These are phyloP conservation scores for Cichlasoma orientale DNA, from an alignment of 2,797 vertebrate species.

Conservation along the genomic window DNA sequence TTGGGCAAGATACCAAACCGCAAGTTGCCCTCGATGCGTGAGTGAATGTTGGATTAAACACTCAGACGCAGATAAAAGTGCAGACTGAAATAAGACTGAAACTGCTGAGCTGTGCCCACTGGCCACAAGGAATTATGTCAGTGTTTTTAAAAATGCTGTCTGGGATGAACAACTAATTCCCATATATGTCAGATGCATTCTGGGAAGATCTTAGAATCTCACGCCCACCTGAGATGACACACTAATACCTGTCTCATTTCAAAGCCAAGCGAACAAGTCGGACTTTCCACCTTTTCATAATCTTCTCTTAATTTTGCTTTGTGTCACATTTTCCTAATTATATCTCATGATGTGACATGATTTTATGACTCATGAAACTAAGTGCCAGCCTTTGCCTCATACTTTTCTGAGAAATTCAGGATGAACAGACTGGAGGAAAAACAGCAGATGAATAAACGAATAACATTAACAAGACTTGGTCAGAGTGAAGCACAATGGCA, in stretches of 20 bases:
- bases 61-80: too few species aligned
- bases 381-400: neutral
- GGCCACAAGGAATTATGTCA: neutral
- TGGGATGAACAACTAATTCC: neutral
- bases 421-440: neutral
- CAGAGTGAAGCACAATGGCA: neutral
- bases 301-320: neutral
- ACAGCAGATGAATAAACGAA: neutral
- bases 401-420: neutral
- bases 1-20: too few species aligned
- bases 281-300: constrained; percentile 13
- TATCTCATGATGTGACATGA: neutral
- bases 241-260: neutral
- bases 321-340: neutral
- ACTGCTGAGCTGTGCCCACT: neutral
- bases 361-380: neutral
- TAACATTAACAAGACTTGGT: neutral
- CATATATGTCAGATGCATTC: neutral
- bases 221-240: neutral
- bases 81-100: neutral
- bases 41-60: too few species aligned
- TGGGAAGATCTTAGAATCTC: neutral
- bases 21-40: too few species aligned
- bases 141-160: neutral
- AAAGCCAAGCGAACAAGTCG: neutral